Evolutionary conservation across 2,888 invertebrate species (phyloP), one percentile per base, ranked within the genome.

Genomic region (Drosophila subquinaria): DNA sequence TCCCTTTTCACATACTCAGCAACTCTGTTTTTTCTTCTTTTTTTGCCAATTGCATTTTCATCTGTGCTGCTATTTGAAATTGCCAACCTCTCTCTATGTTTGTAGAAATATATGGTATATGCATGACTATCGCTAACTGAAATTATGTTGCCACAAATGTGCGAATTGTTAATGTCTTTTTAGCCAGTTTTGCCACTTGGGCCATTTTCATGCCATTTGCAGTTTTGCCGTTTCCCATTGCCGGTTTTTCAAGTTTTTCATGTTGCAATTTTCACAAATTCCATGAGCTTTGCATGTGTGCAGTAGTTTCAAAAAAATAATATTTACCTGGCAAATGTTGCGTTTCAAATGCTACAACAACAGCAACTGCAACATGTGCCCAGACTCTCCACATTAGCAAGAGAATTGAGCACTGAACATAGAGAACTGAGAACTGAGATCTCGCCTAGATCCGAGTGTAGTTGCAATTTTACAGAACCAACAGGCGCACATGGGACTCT

Each of bases 161-260:
- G 89, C 69, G 88, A 85, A 85, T 85, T 87, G 89, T 74, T 85
- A 87, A 89, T 82, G 79, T 81, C 76, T 88, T 51, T 75, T 75
- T 83, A 81, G 81, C 83, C 86, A 68, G 89, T 74, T 82, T 77
- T 77, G 59, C 65, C 65, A 65, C 65, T 65, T 65, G 59, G 65
- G 61, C 66, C 66, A 66, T 66, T 66, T 60, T 60, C 47, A 50
- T 53, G 61, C 52, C 36, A 38, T 51, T 59, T 52, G 47, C 66
- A 35, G 40, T 50, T 59, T 59, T 36, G 52, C 63, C 38, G 52
- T 53, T 64, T 65, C 40, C 57, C 56, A 57, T 61, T 86, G 83
- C 84, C 84, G 84, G 84, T 85, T 85, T 84, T 85, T 85, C 84
- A 81, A 89, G 89, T 85, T 89, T 89, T 89, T 72, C 84, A 64